Percentiles rank a stretch among this genome's conserved stretches.
These are phyloP conservation scores for Ophiodon elongatus DNA, from an alignment of 2,113 vertebrate species.

Conservation along the genomic window DNA sequence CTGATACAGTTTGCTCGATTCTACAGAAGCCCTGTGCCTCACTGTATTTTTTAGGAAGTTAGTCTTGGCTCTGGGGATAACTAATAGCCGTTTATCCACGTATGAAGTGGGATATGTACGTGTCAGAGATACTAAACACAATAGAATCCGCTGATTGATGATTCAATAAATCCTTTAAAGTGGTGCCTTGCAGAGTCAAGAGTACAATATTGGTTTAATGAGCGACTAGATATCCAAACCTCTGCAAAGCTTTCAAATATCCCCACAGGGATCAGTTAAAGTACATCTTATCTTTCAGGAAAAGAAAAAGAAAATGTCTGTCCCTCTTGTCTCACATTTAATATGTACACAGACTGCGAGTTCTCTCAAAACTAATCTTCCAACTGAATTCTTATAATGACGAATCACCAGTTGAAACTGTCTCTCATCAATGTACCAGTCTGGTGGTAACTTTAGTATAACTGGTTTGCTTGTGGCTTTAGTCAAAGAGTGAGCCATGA, in stretches of 20 bases:
- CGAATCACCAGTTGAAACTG: neutral
- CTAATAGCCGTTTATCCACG: neutral
- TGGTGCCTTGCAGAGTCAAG: neutral
- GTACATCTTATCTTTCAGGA: slow-evolving; percentile 4
- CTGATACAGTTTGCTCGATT: neutral
- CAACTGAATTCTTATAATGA: slow-evolving; percentile 3
- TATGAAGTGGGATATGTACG: neutral
- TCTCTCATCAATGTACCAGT: neutral
- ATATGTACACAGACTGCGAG: slow-evolving; percentile 16
- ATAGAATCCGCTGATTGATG: neutral
- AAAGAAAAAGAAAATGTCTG: neutral
- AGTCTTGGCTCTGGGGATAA: neutral
- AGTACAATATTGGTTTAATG: slow-evolving; percentile 6
- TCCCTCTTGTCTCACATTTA: slow-evolving; percentile 26
- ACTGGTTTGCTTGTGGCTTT: neutral
- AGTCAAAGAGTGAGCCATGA: neutral
- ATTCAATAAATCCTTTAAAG: neutral
- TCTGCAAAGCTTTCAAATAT: slow-evolving; percentile 13
- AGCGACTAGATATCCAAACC: neutral
- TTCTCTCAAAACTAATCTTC: slow-evolving; percentile 5
- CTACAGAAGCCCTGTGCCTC: neutral
- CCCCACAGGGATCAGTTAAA: slow-evolving; percentile 22
- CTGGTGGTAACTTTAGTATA: neutral
- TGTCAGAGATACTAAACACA: neutral
- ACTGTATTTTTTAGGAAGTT: neutral